phyloP scores from a whole-genome alignment of 2,113 vertebrate genomes.

The Lucifuga dentata region DNA sequence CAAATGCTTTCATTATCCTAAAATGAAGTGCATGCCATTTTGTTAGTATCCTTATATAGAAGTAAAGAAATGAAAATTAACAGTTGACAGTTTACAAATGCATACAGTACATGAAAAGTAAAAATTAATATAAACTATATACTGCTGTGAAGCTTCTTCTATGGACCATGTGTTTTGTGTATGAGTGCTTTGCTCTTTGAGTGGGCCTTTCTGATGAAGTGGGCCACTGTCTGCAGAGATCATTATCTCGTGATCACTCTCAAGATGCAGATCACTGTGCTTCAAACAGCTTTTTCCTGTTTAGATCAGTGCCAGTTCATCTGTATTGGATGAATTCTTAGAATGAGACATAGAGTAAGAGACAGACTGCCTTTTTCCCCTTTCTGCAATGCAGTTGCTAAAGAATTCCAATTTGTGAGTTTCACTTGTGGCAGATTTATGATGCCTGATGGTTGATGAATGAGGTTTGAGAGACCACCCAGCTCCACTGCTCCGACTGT shows the following conservation, averaged over 20 bases:
- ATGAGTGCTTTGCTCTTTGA: slow-evolving; percentile 33
- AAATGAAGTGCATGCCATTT: not conserved
- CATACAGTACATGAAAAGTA: slow-evolving; percentile 4
- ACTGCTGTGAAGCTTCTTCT: slow-evolving; percentile 11
- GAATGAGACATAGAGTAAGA: slow-evolving; percentile 20
- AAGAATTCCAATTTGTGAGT: slow-evolving; percentile 6
- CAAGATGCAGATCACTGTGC: slow-evolving; percentile 41
- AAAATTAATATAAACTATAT: no score
- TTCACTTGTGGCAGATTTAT: slow-evolving; percentile 9
- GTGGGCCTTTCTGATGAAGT: slow-evolving; percentile 41
- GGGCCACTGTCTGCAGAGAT: slow-evolving; percentile 69
- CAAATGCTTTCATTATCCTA: slow-evolving; percentile 5
- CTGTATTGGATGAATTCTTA: slow-evolving; percentile 24
- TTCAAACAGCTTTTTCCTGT: slow-evolving; percentile 35
- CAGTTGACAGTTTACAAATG: not conserved
- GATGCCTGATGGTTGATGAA: slow-evolving; percentile 35
- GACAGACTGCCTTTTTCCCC: slow-evolving; percentile 5
- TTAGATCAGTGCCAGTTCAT: slow-evolving; percentile 38
- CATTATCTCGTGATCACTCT: slow-evolving; percentile 64
- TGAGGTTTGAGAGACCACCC: slow-evolving; percentile 67
- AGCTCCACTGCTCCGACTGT: slow-evolving; percentile 28
- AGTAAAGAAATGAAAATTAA: slow-evolving; percentile 8
- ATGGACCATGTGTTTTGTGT: slow-evolving; percentile 60
- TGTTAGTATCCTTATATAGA: not conserved
- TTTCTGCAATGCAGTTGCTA: not conserved